Evolutionary conservation across 2,797 vertebrate species (phyloP).

Genomic region (Falco biarmicus): DNA sequence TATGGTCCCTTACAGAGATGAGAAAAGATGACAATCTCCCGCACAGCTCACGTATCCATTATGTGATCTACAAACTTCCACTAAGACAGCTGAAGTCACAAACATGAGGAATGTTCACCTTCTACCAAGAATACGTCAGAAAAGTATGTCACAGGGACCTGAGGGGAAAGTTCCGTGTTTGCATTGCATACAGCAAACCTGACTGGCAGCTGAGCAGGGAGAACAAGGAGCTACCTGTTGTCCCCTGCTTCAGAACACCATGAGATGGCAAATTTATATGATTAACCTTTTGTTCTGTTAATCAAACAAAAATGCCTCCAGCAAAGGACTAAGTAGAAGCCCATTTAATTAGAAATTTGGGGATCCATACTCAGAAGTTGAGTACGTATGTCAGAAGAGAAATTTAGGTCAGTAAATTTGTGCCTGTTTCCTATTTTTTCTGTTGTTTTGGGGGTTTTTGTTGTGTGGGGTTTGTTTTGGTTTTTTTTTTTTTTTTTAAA

Average conservation of each 20-base stretch:
- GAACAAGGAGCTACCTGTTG: neutral
- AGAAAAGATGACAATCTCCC: neutral
- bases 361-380: neutral
- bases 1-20: neutral
- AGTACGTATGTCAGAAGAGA: neutral
- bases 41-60: neutral
- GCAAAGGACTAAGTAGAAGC: conserved; percentile 52
- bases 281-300: conserved; percentile 71
- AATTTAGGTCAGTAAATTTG: neutral
- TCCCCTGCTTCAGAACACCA: neutral
- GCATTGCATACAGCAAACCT: neutral
- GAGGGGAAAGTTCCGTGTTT: neutral
- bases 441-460: too few species aligned
- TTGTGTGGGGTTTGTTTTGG: too few species aligned
- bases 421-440: neutral
- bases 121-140: neutral
- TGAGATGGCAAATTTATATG: conserved; percentile 58
- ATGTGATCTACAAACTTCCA: neutral
- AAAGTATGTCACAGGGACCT: conserved; percentile 9
- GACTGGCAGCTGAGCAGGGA: neutral
- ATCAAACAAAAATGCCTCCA: conserved; percentile 65
- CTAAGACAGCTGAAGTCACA: neutral
- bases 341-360: conserved; percentile 39
- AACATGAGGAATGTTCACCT: neutral
- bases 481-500: neutral